Evolutionary conservation across 1,140 invertebrate genomes (phyloP).

Genomic region (Rhysida immarginata): DNA sequence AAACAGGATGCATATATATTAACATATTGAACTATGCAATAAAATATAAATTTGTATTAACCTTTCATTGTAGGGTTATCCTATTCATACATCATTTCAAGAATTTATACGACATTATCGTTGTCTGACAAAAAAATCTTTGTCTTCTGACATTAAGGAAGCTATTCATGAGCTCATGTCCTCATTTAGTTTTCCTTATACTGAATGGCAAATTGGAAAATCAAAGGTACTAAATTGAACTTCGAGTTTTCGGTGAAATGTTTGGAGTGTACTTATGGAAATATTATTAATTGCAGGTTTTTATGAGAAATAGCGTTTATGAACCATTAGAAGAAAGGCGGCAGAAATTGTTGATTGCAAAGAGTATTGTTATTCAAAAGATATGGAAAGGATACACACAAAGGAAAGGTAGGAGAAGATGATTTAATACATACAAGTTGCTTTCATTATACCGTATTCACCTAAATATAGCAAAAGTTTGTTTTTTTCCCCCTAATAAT

Average conservation of each 20-base stretch:
- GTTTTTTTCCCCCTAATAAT: too few relatives aligned
- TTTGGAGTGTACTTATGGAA: too few relatives aligned
- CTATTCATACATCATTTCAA: constrained; percentile 63
- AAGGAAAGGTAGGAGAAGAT: constrained; percentile 41
- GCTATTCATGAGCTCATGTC: constrained; percentile 40
- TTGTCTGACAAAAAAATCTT: constrained; percentile 41
- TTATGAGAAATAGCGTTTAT: constrained; percentile 66
- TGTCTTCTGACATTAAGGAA: constrained; percentile 28
- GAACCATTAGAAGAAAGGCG: constrained; percentile 70
- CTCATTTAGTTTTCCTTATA: constrained; percentile 40
- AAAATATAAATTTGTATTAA: background rate
- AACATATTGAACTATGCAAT: too few relatives aligned
- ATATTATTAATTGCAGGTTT: too few relatives aligned
- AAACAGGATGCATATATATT: too few relatives aligned
- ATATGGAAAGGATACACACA: constrained; percentile 46
- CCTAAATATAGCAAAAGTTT: too few relatives aligned
- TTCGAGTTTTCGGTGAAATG: too few relatives aligned
- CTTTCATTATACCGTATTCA: too few relatives aligned
- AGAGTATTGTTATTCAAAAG: constrained; percentile 65
- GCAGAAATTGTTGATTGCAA: constrained; percentile 47
- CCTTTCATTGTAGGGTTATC: constrained; percentile 51
- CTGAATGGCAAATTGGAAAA: constrained; percentile 82
- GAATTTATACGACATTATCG: constrained; percentile 65
- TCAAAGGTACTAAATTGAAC: constrained; percentile 45
- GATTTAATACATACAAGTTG: too few relatives aligned